Conservation (phyloP, 2,797 vertebrate genomes). For the Pyrocephalus nanus region DNA sequence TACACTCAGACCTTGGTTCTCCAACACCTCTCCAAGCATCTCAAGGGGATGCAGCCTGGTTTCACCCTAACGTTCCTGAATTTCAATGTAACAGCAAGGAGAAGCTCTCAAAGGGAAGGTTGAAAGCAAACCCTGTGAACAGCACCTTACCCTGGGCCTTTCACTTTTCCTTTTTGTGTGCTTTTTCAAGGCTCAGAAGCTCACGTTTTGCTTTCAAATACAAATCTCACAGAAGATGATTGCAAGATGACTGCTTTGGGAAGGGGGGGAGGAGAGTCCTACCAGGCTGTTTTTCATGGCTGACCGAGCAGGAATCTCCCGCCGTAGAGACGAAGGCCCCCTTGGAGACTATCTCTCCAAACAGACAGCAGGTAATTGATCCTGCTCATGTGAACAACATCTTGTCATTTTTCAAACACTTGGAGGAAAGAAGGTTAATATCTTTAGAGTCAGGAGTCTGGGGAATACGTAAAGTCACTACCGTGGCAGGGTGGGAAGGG, state of each 20-base stretch:
- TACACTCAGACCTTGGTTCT: neutral
- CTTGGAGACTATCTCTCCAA: conserved; percentile 12
- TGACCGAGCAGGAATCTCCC: conserved; percentile 14
- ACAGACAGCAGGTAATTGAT: conserved; percentile 50
- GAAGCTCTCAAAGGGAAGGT: neutral
- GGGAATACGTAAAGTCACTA: neutral
- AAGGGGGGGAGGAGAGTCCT: conserved; percentile 16
- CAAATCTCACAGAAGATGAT: neutral
- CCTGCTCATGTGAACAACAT: conserved; percentile 38
- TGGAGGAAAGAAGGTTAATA: neutral
- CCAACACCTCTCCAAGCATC: neutral
- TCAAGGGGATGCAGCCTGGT: neutral
- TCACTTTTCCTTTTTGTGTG: neutral
- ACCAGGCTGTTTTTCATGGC: neutral
- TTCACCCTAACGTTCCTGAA: neutral
- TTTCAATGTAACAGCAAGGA: neutral
- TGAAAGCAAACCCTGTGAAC: neutral
- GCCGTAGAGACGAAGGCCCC: neutral
- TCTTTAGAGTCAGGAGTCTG: neutral
- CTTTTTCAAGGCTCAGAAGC: neutral
- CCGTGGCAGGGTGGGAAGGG: neutral
- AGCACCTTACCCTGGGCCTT: neutral
- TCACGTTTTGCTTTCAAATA: neutral
- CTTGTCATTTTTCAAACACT: conserved; percentile 31
- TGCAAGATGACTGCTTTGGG: neutral